Base-by-base conservation (phyloP, 2,113 vertebrate genomes). In the Corythornis madagascariensis region DNA sequence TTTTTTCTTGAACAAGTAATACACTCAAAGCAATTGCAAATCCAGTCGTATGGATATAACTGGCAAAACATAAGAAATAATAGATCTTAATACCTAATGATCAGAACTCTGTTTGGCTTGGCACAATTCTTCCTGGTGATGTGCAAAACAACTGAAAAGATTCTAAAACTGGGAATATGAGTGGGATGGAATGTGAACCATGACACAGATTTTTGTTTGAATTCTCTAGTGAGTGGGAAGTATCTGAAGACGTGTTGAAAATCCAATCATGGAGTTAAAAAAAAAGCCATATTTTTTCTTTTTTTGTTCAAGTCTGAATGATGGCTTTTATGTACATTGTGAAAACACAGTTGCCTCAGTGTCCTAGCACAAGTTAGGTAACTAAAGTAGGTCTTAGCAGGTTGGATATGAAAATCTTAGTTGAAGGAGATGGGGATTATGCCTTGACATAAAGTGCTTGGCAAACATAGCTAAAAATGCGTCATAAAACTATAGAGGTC, bases 171-270 rank as follows among this genome's bases (percentile, higher is more conserved):
- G 35, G 52, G 16, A 57, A 14, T 65, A 40, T 1, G 16, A 91
- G 56, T 85, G 40, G 82, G 82, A 38, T 82, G 89, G 82, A 94
- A 94, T 94, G 88, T 86, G 83, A 42, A 11, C 53, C 29, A 42
- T 72, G 77, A 40, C 22, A 52, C 35, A 65, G 24, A 78, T 88
- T 89, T 83, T 80, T 89, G 69, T 57, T 76, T 65, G 55, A 93
- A 88, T 95, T 95, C 69, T 81, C 17, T 38, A 16, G 65, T 22
- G 61, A 65, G 91, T 92, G 76, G 94, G 89, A 79, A 75, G 64
- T 76, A 26, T 81, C 75, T 73, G 40, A 60, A 75, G n/a, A 3
- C n/a, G 7, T 7, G 42, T 35, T 6, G 3, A 2, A 42, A 81
- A 67, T 89, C 63, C 40, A 86, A 42, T 29, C 64, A 47, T 16